These are phyloP conservation scores for Simalia tracyae DNA, from an alignment of 2,797 vertebrate species.

Conservation along the genomic window DNA sequence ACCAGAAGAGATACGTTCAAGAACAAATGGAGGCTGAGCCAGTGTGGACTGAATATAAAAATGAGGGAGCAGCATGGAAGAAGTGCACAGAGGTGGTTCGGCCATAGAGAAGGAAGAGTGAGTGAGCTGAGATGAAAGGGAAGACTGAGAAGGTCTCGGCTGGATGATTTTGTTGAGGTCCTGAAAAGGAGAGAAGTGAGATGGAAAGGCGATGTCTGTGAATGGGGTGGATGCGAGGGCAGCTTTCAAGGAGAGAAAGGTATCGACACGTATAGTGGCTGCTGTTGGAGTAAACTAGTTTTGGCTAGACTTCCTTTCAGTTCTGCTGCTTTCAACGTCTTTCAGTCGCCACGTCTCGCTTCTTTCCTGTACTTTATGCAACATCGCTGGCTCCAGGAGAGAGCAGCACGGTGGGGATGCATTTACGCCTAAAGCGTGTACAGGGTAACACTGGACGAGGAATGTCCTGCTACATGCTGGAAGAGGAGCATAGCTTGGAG, in stretches of 20 bases:
- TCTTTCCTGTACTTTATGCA: background rate
- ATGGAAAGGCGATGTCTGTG: no score
- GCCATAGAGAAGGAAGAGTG: background rate
- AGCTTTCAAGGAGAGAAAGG: no score
- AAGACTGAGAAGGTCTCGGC: background rate
- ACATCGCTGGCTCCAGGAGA: no score
- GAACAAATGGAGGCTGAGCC: background rate
- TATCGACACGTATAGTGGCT: no score
- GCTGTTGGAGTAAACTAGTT: background rate
- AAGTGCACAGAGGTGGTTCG: background rate
- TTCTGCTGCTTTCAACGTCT: background rate
- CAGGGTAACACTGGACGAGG: no score
- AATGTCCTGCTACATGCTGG: background rate
- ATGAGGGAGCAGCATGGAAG: background rate
- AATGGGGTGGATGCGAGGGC: background rate
- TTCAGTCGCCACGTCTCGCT: background rate
- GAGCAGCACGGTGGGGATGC: no score
- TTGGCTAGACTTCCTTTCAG: background rate
- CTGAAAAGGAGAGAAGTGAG: background rate
- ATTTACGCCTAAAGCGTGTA: no score
- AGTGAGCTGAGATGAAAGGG: background rate
- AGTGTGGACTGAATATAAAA: background rate
- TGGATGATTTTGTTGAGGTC: background rate
- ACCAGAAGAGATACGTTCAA: background rate
- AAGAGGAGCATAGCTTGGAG: background rate